phyloP scores from a whole-genome alignment of 2,888 invertebrate species.

The Micoletzkya japonica region DNA sequence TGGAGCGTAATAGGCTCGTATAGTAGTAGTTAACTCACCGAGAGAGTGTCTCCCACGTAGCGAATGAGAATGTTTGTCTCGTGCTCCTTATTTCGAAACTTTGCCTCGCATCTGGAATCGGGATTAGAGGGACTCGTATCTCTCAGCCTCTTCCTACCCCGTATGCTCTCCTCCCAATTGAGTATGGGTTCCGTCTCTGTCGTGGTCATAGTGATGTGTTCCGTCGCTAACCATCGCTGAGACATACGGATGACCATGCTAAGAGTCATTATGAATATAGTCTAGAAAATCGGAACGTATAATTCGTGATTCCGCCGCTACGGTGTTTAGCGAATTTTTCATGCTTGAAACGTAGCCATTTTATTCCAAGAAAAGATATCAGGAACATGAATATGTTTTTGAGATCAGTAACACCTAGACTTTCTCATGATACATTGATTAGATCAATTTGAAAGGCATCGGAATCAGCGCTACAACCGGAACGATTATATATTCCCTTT shows the following conservation, averaged over 20 bases:
- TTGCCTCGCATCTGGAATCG: slow-evolving; percentile 80
- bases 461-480: too few relatives aligned
- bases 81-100: slow-evolving; percentile 85
- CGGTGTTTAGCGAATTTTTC: too few relatives aligned
- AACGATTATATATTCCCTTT: too few relatives aligned
- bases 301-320: too few relatives aligned
- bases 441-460: background rate
- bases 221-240: slow-evolving; percentile 99
- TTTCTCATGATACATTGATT: too few relatives aligned
- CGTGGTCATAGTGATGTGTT: slow-evolving; percentile 91
- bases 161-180: slow-evolving; percentile 74
- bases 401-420: too few relatives aligned
- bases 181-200: slow-evolving; percentile 95
- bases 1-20: background rate
- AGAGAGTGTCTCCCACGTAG: slow-evolving; percentile 84
- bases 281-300: background rate
- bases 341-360: too few relatives aligned
- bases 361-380: too few relatives aligned
- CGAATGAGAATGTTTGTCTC: slow-evolving; percentile 89
- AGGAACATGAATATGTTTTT: too few relatives aligned
- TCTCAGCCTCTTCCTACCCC: slow-evolving; percentile 65
- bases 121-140: background rate
- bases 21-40: slow-evolving; percentile 69
- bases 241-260: slow-evolving; percentile 98
- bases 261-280: slow-evolving; percentile 35